Evolutionary conservation across 2,888 invertebrate species (phyloP).

Genomic region (Scaptomyza parva): DNA sequence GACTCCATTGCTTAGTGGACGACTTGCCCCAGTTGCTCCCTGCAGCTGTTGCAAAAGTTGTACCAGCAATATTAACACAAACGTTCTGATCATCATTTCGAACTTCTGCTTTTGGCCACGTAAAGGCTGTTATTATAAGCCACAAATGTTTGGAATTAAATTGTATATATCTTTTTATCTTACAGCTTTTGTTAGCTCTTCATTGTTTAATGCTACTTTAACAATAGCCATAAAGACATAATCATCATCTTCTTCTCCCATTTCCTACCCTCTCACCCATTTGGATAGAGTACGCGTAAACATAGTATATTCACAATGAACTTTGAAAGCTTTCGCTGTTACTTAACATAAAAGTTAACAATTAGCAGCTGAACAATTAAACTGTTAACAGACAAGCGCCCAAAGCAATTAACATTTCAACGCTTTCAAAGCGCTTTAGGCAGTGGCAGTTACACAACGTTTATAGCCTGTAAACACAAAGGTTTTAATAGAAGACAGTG

Average conservation of each 20-base stretch:
- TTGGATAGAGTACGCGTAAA: neutral
- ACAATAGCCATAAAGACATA: neutral
- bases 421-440: neutral
- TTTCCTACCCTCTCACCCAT: neutral
- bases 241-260: neutral
- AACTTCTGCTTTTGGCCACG: constrained; percentile 25
- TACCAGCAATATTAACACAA: constrained; percentile 1
- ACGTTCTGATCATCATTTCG: constrained; percentile 29
- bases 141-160: neutral
- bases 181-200: neutral
- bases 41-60: neutral
- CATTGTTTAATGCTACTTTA: constrained; percentile 1
- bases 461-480: neutral
- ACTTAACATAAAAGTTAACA: constrained; percentile 6
- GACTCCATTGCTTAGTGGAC: constrained; percentile 50
- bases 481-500: neutral
- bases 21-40: neutral
- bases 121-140: neutral
- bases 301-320: neutral
- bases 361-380: constrained; percentile 2
- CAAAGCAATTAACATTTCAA: neutral
- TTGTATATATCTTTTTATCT: neutral
- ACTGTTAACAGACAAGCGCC: neutral
- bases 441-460: neutral
- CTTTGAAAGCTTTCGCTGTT: constrained; percentile 28